Evolutionary conservation across 1,140 invertebrate species (phyloP), one percentile per base, ranked within the genome.

Genomic region (Zaprionus nigranus): DNA sequence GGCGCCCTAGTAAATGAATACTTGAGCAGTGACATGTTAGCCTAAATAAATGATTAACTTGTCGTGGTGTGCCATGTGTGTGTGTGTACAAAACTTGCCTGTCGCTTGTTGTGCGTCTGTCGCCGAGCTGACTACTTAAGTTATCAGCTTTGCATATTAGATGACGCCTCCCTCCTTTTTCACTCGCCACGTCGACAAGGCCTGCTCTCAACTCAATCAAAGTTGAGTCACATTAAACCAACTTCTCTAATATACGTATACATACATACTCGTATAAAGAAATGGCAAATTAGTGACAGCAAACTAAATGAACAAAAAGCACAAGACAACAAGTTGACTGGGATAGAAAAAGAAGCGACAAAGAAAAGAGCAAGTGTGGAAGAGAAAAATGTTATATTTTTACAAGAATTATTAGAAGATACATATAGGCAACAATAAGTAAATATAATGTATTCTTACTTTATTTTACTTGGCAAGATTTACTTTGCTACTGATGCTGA

Each of bases 1-100:
- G 77, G 68, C 57, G 51, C 36, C 40, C 46, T 70, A 85, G 72
- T 88, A 82, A 82, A 88, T 88, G 78, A 88, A 88, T 88, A 88
- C 85, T 88, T 90, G 79, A 88, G 82, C 73, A 90, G 88, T 85
- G 81, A 85, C 85, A 88, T 90, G 85, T 88, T 82, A 88, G 75
- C 79, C 78, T 82, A 82, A 88, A 88, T 90, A 90, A 88, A 88
- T 88, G 86, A 88, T 88, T 88, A 88, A 90, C 78, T 88, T 88
- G 81, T 85, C 85, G 79, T 56, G 76, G 81, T 69, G 66, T 67
- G 53, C 7, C 20, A 20, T 57, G 63, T 51, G 28, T 54, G 46
- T 34, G 64, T 51, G 59, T 62, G 17, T 69, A 51, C 6, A 7
- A 30, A 7, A 30, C 28, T 30, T 6, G 28, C 1, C 6, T 30